Conservation (phyloP, 64 coral and sea anemone genomes). For the Platygyra sinensis region DNA sequence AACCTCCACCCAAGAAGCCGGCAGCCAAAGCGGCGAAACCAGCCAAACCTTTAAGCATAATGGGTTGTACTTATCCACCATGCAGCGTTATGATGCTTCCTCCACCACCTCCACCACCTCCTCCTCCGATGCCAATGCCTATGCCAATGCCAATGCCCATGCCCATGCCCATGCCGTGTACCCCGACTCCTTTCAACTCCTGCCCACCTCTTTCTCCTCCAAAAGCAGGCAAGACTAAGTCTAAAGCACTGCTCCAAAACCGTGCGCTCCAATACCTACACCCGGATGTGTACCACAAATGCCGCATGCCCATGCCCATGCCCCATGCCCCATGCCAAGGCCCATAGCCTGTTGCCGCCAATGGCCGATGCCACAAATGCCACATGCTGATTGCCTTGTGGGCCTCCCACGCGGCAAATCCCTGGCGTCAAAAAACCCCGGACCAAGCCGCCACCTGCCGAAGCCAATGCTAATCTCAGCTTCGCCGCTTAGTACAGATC, state of each 20-base stretch:
- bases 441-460: conserved; percentile 14
- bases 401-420: conserved; percentile 8
- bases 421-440: conserved; percentile 22
- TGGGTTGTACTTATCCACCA: conserved; percentile 21
- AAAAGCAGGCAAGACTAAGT: conserved; percentile 39
- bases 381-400: conserved; percentile 42
- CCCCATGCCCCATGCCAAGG: background rate
- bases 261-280: background rate
- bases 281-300: conserved; percentile 34
- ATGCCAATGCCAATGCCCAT: conserved; percentile 14
- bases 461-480: conserved; percentile 41
- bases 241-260: conserved; percentile 46
- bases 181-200: conserved; percentile 14
- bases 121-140: conserved; percentile 1
- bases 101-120: conserved; percentile 35
- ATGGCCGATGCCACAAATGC: background rate
- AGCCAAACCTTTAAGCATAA: background rate
- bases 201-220: conserved; percentile 38
- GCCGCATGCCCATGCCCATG: conserved; percentile 36
- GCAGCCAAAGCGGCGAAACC: conserved; percentile 23
- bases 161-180: conserved; percentile 2
- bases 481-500: conserved; percentile 41
- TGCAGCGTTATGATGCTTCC: conserved; percentile 39
- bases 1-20: conserved; percentile 27
- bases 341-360: conserved; percentile 23